These are phyloP conservation scores for Drosophila melanosoma DNA, from an alignment of 2,888 invertebrate species.

Conservation along the genomic window DNA sequence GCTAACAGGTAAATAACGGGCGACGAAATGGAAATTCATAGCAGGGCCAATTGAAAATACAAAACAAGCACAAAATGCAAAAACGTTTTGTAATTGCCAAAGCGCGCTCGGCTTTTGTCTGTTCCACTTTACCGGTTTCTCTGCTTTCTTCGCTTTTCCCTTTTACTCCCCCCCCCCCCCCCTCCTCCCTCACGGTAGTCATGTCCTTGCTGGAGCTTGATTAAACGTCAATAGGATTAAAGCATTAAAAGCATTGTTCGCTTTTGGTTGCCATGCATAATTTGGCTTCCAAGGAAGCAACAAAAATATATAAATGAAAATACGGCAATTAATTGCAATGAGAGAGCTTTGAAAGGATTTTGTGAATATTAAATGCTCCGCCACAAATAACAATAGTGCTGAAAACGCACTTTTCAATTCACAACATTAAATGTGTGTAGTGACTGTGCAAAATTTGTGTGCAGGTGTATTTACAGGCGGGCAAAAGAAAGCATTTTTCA, in stretches of 20 bases:
- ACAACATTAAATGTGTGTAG: not conserved
- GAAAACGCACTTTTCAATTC: not conserved
- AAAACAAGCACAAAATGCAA: conserved; percentile 56
- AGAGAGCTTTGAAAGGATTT: not conserved
- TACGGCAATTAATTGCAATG: conserved; percentile 18
- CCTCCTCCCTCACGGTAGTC: not conserved
- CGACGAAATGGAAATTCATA: conserved; percentile 63
- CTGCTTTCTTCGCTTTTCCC: not conserved
- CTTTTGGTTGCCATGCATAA: conserved; percentile 44
- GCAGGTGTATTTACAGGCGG: too few relatives aligned
- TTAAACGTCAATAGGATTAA: conserved; percentile 80
- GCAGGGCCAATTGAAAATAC: conserved; percentile 71
- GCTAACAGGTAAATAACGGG: conserved; percentile 53
- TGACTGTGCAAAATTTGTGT: too few relatives aligned
- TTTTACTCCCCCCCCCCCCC: too few relatives aligned
- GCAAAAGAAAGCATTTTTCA: too few relatives aligned
- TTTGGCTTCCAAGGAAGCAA: conserved; percentile 50
- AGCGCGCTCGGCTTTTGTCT: conserved; percentile 40
- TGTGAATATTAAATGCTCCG: conserved; percentile 9
- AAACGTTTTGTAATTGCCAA: conserved; percentile 67
- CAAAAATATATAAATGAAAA: conserved; percentile 44
- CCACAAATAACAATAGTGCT: not conserved
- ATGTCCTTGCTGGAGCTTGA: conserved; percentile 49
- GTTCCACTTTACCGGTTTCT: not conserved
- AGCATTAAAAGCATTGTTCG: conserved; percentile 57